These are phyloP conservation scores for Heliocidaris tuberculata DNA, from an alignment of 35 echinoderm and acorn worm species.

Conservation along the genomic window DNA sequence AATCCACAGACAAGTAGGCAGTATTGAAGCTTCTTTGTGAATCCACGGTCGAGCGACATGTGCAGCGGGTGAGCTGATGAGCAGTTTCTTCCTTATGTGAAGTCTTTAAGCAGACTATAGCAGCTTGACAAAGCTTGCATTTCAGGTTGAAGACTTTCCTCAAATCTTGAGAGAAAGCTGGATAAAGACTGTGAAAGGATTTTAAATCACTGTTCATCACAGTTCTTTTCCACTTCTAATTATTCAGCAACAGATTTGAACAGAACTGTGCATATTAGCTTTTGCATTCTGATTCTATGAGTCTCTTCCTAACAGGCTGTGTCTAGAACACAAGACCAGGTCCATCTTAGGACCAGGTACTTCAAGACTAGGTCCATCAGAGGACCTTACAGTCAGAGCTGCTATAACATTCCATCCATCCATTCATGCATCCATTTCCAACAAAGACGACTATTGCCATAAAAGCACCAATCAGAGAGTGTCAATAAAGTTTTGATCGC, in stretches of 20 bases:
- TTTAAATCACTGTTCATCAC: constrained; percentile 2
- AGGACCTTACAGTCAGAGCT: not conserved
- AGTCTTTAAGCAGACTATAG: not conserved
- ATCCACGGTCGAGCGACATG: not conserved
- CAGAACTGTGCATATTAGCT: not conserved
- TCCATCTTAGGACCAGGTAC: not conserved
- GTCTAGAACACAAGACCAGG: not conserved
- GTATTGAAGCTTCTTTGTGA: not conserved
- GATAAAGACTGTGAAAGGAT: not conserved
- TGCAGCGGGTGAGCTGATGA: not conserved
- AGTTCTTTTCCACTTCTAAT: not conserved
- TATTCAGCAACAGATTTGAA: not conserved
- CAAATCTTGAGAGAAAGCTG: not conserved
- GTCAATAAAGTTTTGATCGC: constrained; percentile 2
- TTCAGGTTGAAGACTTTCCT: not conserved
- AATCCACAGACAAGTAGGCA: not conserved
- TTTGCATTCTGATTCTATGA: not conserved
- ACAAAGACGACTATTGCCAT: constrained; percentile 16
- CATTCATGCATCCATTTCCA: not conserved
- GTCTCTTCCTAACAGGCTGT: not conserved
- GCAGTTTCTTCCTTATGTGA: not conserved
- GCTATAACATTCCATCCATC: not conserved
- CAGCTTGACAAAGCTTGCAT: not conserved
- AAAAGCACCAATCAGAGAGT: not conserved
- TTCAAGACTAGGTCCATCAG: not conserved